phyloP scores from a whole-genome alignment of 2,113 vertebrate genomes.

The Acanthochromis polyacanthus region DNA sequence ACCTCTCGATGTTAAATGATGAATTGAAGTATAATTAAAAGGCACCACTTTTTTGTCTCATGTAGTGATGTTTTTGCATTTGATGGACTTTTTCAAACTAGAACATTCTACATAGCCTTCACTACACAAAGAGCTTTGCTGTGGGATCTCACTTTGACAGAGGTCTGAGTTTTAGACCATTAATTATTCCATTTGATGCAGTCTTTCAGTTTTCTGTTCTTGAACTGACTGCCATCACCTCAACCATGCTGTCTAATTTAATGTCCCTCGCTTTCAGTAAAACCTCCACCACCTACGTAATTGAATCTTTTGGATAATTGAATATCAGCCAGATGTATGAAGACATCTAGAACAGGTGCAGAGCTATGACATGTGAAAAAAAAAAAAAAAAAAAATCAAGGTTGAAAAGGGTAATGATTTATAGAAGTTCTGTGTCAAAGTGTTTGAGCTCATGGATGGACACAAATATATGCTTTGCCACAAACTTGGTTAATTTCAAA shows the following conservation, averaged over 20 bases:
- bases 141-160: not conserved
- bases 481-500: no score
- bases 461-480: no score
- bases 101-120: not conserved
- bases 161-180: not conserved
- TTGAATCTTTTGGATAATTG: constrained; percentile 11
- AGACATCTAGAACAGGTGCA: not conserved
- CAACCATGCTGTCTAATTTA: not conserved
- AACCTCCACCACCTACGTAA: not conserved
- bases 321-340: not conserved
- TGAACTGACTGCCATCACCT: not conserved
- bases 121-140: not conserved
- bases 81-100: not conserved
- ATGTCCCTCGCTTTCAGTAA: not conserved
- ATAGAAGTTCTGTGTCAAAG: no score
- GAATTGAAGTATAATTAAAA: not conserved
- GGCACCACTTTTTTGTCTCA: not conserved
- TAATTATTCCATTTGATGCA: constrained; percentile 15
- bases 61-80: not conserved
- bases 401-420: no score
- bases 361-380: not conserved
- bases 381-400: no score
- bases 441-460: no score
- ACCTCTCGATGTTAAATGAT: not conserved
- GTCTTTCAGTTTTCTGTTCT: not conserved